These are phyloP conservation scores for Meandrusa payeni DNA, from an alignment of 2,888 invertebrate genomes.

Conservation along the genomic window DNA sequence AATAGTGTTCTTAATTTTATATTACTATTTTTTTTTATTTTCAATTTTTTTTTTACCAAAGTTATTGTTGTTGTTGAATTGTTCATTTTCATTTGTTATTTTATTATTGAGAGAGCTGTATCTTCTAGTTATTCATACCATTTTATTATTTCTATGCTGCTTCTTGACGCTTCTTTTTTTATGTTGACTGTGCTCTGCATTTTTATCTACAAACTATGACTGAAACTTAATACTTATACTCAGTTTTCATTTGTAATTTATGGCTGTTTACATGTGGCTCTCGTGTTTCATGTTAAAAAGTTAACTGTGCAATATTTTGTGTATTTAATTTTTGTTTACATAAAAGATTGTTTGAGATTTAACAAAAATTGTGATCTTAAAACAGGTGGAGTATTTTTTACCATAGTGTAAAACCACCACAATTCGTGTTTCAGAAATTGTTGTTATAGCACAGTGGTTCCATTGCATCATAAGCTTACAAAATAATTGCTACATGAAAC, in stretches of 20 bases:
- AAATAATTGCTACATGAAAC: conserved; percentile 21
- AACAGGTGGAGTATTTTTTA: background rate
- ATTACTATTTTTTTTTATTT: no score
- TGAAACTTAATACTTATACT: conserved; percentile 40
- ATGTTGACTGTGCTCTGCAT: conserved; percentile 72
- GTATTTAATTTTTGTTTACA: no score
- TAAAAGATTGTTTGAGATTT: no score
- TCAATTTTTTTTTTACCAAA: no score
- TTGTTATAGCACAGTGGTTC: conserved; percentile 5
- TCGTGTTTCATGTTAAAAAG: background rate
- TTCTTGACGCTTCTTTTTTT: conserved; percentile 46
- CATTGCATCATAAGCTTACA: conserved; percentile 17
- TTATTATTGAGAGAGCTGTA: conserved; percentile 24
- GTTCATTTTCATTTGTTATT: conserved; percentile 10
- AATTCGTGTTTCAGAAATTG: conserved; percentile 1
- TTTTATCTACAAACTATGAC: conserved; percentile 60
- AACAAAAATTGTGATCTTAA: no score
- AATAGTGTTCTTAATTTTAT: no score
- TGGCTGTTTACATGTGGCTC: conserved; percentile 10
- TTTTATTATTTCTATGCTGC: conserved; percentile 26
- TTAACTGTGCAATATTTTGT: no score
- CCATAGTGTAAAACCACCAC: no score
- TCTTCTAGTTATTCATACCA: background rate
- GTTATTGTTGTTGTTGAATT: no score
- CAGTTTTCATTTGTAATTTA: conserved; percentile 35